phyloP scores from a whole-genome alignment of 2,888 invertebrate species.

The Heliconius ethilla region DNA sequence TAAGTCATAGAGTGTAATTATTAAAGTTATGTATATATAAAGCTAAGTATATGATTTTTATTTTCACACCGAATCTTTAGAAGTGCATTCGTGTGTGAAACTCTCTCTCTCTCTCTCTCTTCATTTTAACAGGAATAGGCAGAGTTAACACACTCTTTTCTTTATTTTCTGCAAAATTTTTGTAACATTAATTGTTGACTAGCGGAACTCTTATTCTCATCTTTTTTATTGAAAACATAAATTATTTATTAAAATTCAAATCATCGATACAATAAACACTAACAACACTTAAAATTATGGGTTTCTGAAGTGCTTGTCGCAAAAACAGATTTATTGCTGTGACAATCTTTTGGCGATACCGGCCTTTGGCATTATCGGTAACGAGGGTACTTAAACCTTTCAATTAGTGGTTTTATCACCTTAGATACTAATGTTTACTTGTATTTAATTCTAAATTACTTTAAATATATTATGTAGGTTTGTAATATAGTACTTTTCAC shows the following conservation, averaged over 20 bases:
- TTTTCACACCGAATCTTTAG: background rate
- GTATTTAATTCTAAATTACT: slow-evolving; percentile 6
- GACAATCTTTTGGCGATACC: slow-evolving; percentile 53
- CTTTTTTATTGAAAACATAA: slow-evolving; percentile 10
- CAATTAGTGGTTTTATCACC: slow-evolving; percentile 66
- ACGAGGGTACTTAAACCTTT: slow-evolving; percentile 61
- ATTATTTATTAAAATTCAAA: slow-evolving; percentile 12
- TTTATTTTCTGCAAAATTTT: no score
- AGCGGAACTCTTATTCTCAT: no score
- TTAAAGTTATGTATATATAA: background rate
- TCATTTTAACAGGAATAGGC: no score
- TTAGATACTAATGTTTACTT: slow-evolving; percentile 57
- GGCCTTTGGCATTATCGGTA: slow-evolving; percentile 56
- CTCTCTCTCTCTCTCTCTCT: no score
- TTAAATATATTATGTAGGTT: background rate
- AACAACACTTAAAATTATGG: slow-evolving; percentile 30
- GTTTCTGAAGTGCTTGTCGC: slow-evolving; percentile 37
- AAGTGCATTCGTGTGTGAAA: no score
- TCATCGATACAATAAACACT: slow-evolving; percentile 36
- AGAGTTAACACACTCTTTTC: no score
- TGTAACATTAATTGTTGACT: no score
- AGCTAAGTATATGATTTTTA: background rate
- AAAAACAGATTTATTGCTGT: slow-evolving; percentile 41
- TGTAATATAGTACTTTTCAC: no score
- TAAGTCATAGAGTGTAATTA: background rate